Conservation (phyloP, 2,888 invertebrate species). For the Creontiades dilutus region DNA sequence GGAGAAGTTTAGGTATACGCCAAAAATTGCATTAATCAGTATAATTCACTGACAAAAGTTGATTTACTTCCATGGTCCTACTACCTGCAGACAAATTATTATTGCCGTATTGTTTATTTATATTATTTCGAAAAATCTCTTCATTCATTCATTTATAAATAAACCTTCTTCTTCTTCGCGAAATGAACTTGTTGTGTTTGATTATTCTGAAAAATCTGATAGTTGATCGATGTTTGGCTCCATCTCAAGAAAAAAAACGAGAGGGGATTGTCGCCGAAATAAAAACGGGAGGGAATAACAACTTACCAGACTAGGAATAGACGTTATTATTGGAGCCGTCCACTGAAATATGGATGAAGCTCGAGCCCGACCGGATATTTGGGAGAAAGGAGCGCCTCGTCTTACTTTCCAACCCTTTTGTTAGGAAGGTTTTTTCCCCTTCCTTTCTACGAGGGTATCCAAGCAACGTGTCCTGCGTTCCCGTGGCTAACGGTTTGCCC, state of each 20-base stretch:
- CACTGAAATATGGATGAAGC: constrained; percentile 59
- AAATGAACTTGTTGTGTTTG: background rate
- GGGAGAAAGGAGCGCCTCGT: background rate
- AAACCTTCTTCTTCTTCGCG: too few relatives aligned
- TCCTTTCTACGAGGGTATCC: background rate
- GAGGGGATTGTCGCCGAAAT: background rate
- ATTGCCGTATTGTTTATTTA: too few relatives aligned
- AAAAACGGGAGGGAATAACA: constrained; percentile 37
- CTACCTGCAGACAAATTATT: too few relatives aligned
- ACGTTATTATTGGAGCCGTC: constrained; percentile 49
- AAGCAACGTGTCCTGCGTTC: background rate
- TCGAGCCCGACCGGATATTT: constrained; percentile 44
- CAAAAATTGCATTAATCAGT: too few relatives aligned
- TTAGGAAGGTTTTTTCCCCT: background rate
- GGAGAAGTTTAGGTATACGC: too few relatives aligned
- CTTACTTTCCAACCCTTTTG: constrained; percentile 14
- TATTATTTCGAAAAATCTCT: too few relatives aligned
- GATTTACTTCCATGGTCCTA: too few relatives aligned
- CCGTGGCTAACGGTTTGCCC: background rate
- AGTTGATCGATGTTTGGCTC: constrained; percentile 1
- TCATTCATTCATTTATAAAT: too few relatives aligned
- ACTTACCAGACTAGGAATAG: constrained; percentile 45
- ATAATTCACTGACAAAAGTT: too few relatives aligned
- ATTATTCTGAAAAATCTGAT: background rate
- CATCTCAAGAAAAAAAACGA: background rate